Percentiles rank a stretch among this genome's conserved stretches.
Evolutionary conservation across 2,113 vertebrate genomes (phyloP).

Genomic region (Hemicordylus capensis): DNA sequence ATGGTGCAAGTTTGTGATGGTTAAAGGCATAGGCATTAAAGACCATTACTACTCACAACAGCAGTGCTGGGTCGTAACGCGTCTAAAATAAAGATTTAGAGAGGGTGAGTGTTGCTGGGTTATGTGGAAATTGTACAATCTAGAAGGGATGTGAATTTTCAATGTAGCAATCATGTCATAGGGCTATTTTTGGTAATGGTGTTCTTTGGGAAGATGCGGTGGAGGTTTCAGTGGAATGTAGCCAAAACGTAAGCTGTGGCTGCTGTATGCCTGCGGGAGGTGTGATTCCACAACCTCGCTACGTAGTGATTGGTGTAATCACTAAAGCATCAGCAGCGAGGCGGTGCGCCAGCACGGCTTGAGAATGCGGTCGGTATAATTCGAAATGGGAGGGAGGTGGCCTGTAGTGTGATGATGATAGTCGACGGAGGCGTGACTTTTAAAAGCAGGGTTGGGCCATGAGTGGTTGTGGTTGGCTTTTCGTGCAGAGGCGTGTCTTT

Average conservation of each 20-base stretch:
- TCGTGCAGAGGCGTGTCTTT: slow-evolving; percentile 3
- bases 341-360: background rate
- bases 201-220: background rate
- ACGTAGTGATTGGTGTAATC: background rate
- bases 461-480: background rate
- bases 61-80: no score
- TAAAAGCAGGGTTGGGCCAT: background rate
- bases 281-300: background rate
- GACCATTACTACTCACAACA: no score
- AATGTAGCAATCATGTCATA: background rate
- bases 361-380: background rate
- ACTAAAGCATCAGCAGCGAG: background rate
- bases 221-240: background rate
- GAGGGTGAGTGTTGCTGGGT: background rate
- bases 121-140: background rate
- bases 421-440: background rate
- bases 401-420: background rate
- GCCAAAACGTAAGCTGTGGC: background rate
- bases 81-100: no score
- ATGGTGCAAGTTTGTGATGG: no score
- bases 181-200: background rate
- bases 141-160: background rate
- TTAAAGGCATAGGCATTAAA: no score
- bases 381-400: background rate
- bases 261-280: background rate